phyloP scores from a whole-genome alignment of 1,140 invertebrate species.

The Rhopalosiphum padi region DNA sequence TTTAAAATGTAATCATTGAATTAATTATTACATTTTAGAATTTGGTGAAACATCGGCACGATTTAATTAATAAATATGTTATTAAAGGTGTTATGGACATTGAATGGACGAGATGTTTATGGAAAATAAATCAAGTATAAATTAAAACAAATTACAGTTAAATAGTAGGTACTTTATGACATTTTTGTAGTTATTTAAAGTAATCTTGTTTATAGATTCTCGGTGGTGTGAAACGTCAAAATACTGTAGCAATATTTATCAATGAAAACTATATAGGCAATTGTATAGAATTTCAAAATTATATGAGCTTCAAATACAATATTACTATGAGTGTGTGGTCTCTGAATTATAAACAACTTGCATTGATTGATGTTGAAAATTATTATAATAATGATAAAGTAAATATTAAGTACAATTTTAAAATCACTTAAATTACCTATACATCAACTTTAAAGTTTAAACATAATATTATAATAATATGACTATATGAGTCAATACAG shows the following conservation, averaged over 20 bases:
- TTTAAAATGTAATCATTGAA: background rate
- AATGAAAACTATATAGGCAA: constrained; percentile 31
- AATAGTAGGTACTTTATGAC: background rate
- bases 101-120: constrained; percentile 47
- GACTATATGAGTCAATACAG: background rate
- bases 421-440: background rate
- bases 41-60: background rate
- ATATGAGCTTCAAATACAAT: background rate
- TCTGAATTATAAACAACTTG: background rate
- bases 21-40: constrained; percentile 36
- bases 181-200: background rate
- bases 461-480: background rate
- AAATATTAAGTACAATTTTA: background rate
- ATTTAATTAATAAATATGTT: constrained; percentile 12
- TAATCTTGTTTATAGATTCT: background rate
- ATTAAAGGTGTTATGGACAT: constrained; percentile 47
- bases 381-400: constrained; percentile 43
- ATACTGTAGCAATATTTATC: constrained; percentile 24
- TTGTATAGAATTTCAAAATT: constrained; percentile 16
- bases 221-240: background rate
- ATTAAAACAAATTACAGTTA: background rate
- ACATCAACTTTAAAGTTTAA: background rate
- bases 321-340: background rate
- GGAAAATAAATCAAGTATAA: constrained; percentile 44
- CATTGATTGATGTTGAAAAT: background rate